A percentile compares a stretch with the other conserved stretches of the same genome.
Evolutionary conservation across 2,113 vertebrate species (phyloP).

Genomic region (Arothron firmamentum): DNA sequence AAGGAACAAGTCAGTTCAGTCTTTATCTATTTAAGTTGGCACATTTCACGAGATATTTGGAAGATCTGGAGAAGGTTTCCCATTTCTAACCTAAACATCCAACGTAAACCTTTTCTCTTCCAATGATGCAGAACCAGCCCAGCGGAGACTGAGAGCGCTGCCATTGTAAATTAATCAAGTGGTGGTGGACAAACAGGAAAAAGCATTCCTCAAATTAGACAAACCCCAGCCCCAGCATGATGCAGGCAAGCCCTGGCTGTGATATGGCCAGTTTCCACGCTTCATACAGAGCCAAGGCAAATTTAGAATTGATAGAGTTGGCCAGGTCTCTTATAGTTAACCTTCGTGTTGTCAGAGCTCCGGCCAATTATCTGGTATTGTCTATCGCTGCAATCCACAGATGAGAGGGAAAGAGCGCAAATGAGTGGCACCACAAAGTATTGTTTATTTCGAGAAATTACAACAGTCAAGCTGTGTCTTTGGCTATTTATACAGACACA

Average conservation of each 20-base stretch:
- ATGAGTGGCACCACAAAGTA: constrained; percentile 26
- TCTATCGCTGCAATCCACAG: constrained; percentile 17
- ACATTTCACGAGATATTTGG: constrained; percentile 68
- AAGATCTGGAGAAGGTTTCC: constrained; percentile 57
- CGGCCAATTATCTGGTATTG: constrained; percentile 38
- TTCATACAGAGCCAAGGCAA: constrained; percentile 60
- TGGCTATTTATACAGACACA: constrained; percentile 34
- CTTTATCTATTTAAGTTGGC: constrained; percentile 72
- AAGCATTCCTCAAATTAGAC: constrained; percentile 64
- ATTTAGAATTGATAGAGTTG: constrained; percentile 50
- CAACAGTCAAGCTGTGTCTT: constrained; percentile 44
- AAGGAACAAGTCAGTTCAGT: constrained; percentile 65
- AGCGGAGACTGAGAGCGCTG: constrained; percentile 41
- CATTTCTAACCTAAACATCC: constrained; percentile 64
- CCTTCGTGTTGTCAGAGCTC: constrained; percentile 38
- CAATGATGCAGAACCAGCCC: constrained; percentile 59
- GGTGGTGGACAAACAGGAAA: constrained; percentile 53
- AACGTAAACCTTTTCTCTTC: constrained; percentile 71
- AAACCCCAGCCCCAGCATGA: constrained; percentile 60
- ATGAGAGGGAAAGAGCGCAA: constrained; percentile 19
- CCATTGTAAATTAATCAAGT: constrained; percentile 64
- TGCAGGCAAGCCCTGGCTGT: constrained; percentile 56
- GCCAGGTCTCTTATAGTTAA: constrained; percentile 52
- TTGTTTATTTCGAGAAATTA: constrained; percentile 30
- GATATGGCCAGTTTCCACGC: constrained; percentile 57